phyloP scores from a whole-genome alignment of 2,113 vertebrate genomes.

The Lycocorax pyrrhopterus region DNA sequence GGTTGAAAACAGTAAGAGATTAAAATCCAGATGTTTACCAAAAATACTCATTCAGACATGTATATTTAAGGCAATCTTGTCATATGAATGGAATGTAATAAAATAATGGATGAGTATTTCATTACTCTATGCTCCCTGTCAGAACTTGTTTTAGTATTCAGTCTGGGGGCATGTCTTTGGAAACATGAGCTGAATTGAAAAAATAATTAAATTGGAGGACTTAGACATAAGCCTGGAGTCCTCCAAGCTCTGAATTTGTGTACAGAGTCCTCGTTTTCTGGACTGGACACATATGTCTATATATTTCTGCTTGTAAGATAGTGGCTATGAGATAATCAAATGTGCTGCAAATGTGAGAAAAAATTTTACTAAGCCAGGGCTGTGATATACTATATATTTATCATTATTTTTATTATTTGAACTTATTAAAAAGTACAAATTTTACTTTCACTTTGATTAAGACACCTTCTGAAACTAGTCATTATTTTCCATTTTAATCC shows the following conservation, averaged over 20 bases:
- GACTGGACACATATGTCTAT: neutral
- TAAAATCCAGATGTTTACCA: conserved; percentile 35
- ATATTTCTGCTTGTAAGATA: neutral
- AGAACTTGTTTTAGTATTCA: conserved; percentile 18
- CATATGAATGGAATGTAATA: conserved; percentile 32
- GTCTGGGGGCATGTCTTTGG: neutral
- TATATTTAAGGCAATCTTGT: conserved; percentile 38
- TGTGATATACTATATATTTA: neutral
- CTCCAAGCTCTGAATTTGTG: neutral
- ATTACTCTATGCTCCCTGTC: conserved; percentile 10
- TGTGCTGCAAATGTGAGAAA: conserved; percentile 10
- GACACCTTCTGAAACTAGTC: neutral
- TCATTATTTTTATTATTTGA: neutral
- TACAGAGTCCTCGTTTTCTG: neutral
- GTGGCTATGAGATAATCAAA: neutral
- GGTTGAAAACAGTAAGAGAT: neutral
- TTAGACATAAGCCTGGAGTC: neutral
- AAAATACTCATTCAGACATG: conserved; percentile 34
- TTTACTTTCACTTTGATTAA: neutral
- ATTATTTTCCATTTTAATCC: conserved; percentile 14
- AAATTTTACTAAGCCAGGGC: neutral
- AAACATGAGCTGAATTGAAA: conserved; percentile 1
- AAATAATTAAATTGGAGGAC: conserved; percentile 5
- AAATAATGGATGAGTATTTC: conserved; percentile 44
- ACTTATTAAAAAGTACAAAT: neutral